phyloP scores from a whole-genome alignment of 1,140 invertebrate genomes.

The Sarcophaga peregrina region DNA sequence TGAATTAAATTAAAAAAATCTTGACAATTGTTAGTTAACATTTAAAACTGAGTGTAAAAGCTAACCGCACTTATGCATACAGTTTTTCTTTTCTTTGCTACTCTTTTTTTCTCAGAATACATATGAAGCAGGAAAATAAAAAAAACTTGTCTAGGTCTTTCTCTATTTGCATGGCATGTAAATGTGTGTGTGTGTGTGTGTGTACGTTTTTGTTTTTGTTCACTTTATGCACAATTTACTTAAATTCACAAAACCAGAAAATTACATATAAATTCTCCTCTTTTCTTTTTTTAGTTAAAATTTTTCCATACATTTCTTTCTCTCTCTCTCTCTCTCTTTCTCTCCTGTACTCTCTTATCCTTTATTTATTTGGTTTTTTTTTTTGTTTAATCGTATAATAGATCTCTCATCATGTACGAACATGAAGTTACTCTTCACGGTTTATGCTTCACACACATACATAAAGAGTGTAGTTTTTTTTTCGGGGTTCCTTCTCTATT shows the following conservation, averaged over 20 bases:
- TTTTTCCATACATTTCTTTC: background rate
- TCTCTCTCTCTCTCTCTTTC: background rate
- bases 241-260: constrained; percentile 35
- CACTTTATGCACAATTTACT: constrained; percentile 36
- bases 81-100: too few species aligned
- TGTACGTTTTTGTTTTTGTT: background rate
- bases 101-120: background rate
- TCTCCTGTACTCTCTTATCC: background rate
- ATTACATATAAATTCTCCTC: constrained; percentile 1
- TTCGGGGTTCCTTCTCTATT: background rate
- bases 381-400: too few species aligned
- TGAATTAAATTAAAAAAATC: background rate
- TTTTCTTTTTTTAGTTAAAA: background rate
- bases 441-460: background rate
- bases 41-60: too few species aligned
- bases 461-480: background rate
- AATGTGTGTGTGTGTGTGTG: background rate
- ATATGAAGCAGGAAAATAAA: background rate
- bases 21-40: background rate
- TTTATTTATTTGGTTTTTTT: background rate
- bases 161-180: background rate
- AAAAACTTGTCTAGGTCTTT: background rate
- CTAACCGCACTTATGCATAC: background rate
- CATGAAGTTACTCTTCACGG: background rate
- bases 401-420: background rate